Percentiles rank a stretch among this genome's conserved stretches.
Evolutionary conservation across 1,140 invertebrate genomes (phyloP).

Genomic region (Oncopeltus fasciatus): DNA sequence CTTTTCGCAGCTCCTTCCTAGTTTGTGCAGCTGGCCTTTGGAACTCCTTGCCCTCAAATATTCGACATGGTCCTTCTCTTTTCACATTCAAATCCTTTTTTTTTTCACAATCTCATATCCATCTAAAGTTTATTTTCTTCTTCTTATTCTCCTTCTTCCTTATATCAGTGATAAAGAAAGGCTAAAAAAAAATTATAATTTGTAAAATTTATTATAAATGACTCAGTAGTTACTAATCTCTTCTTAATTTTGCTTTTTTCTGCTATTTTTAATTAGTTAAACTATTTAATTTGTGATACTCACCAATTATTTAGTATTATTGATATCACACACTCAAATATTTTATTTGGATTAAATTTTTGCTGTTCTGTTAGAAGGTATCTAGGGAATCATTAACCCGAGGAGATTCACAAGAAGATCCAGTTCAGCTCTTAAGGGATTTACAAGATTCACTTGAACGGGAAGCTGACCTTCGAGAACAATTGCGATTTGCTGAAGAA

Average conservation of each 20-base stretch:
- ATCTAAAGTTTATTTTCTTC: too few relatives aligned
- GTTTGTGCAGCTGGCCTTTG: too few relatives aligned
- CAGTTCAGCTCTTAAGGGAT: conserved; percentile 63
- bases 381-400: conserved; percentile 50
- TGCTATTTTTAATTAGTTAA: neutral
- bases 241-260: neutral
- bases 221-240: too few relatives aligned
- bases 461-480: conserved; percentile 82
- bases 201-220: neutral
- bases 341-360: too few relatives aligned
- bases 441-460: conserved; percentile 80
- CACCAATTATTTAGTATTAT: neutral
- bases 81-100: too few relatives aligned
- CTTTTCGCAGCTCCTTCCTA: too few relatives aligned
- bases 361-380: conserved; percentile 38
- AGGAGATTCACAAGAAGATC: conserved; percentile 62
- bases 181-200: too few relatives aligned
- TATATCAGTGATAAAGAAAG: too few relatives aligned
- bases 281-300: neutral
- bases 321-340: neutral
- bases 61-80: too few relatives aligned
- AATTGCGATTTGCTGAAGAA: conserved; percentile 77
- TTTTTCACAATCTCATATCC: too few relatives aligned
- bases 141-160: too few relatives aligned
- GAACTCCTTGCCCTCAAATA: too few relatives aligned